These are phyloP conservation scores for Mesoclemmys tuberculata DNA, from an alignment of 2,113 vertebrate species.

Conservation along the genomic window DNA sequence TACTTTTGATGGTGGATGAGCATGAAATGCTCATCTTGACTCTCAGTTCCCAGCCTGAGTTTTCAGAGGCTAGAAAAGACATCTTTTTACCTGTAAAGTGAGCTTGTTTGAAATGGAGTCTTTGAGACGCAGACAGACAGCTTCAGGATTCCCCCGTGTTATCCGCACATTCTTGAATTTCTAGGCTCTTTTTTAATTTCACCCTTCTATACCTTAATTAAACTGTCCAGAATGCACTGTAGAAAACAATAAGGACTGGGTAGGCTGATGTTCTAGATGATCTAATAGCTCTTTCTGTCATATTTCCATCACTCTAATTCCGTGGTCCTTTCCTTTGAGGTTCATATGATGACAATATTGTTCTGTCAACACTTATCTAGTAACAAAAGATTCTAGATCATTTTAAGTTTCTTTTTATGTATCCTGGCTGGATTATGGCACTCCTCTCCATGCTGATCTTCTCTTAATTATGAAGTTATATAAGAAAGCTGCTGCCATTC, in stretches of 20 bases:
- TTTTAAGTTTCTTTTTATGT: background rate
- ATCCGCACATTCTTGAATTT: background rate
- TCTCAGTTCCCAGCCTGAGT: accelerated
- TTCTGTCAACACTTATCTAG: background rate
- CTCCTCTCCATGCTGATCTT: background rate
- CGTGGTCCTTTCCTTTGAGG: background rate
- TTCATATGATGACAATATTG: accelerated
- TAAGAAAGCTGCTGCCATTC: background rate
- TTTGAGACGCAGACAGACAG: background rate
- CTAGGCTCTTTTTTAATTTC: background rate
- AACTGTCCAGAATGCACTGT: background rate
- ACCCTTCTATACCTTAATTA: background rate
- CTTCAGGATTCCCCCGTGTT: background rate
- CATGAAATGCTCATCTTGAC: background rate
- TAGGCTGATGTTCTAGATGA: accelerated
- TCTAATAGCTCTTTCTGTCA: accelerated
- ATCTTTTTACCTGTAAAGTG: accelerated
- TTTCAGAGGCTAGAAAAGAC: background rate
- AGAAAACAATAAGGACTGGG: accelerated
- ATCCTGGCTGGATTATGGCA: background rate
- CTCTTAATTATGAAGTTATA: background rate
- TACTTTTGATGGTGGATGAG: background rate
- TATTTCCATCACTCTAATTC: background rate
- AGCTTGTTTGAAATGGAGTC: background rate
- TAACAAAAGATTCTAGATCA: background rate